Evolutionary conservation across 1,140 invertebrate genomes (phyloP), one percentile per base, ranked within the genome.

Genomic region (Drosophila subobscura): DNA sequence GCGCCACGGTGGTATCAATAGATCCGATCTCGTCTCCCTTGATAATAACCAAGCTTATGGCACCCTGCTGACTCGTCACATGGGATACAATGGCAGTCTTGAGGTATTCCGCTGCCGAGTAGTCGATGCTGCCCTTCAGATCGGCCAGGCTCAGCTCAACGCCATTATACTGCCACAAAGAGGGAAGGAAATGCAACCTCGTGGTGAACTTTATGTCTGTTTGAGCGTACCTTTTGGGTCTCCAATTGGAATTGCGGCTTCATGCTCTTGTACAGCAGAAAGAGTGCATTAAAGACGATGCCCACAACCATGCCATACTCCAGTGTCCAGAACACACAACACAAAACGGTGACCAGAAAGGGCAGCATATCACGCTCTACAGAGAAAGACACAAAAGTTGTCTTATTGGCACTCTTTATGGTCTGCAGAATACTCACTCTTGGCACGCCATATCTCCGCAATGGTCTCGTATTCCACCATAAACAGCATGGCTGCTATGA

Each of bases 261-360:
- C 2, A 97, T 95, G 75, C 95, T 94, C 60, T 95, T 95, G 89
- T 96, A 97, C 3, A 98, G 92, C n/a, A 98, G 90, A 65, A 97
- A 93, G 3, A 95, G 72, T 0, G 97, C 91, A 84, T 97, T 97
- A 6, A 97, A 92, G 0, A 92, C 92, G n/a, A 97, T 94, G 10
- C 97, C 97, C 80, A 96, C 93, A 12, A 97, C 91, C 79, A 98
- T 96, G 12, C 97, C 97, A 73, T 95, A 94, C 92, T 98, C 96
- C 3, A 98, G 93, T 5, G 96, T 96, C 66, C 96, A 91, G 14
- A 94, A 93, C 1, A 98, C 90, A 74, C 96, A 96, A 44, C 93
- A 93, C 1, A 96, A 22, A 53, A 97, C 96, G 2, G 97, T 97
- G 0, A 94, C 92, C 20, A 94, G 61, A 42, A 95, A 93, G 12